phyloP scores from a whole-genome alignment of 2,888 invertebrate genomes.

The Cistogaster globosa region DNA sequence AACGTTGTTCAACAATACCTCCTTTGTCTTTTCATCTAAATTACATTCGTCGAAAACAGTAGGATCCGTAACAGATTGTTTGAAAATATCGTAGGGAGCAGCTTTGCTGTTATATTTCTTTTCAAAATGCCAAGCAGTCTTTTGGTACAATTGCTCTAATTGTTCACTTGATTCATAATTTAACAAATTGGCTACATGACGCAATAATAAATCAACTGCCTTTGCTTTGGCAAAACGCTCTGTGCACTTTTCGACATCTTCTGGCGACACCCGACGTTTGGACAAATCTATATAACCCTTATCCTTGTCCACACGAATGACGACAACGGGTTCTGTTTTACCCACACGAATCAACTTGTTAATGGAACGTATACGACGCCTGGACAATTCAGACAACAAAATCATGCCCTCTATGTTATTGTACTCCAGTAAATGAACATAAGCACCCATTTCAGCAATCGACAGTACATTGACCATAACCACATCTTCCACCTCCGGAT shows the following conservation, averaged over 20 bases:
- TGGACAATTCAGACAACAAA: conserved; percentile 97
- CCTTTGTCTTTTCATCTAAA: conserved; percentile 95
- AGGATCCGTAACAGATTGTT: conserved; percentile 98
- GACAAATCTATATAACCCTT: conserved; percentile 99
- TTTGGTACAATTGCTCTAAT: conserved; percentile 96
- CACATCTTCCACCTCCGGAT: conserved; percentile 99
- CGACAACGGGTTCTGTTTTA: conserved; percentile 99
- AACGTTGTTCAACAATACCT: conserved; percentile 96
- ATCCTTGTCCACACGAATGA: conserved; percentile 99
- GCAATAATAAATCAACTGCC: conserved; percentile 98
- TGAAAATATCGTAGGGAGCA: conserved; percentile 98
- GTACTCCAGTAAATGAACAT: conserved; percentile 98
- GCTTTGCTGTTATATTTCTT: conserved; percentile 98
- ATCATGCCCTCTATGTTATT: conserved; percentile 99
- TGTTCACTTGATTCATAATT: conserved; percentile 95
- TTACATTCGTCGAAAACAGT: conserved; percentile 97
- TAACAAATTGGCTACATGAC: conserved; percentile 97
- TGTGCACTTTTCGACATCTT: conserved; percentile 99
- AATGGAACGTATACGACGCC: conserved; percentile 99
- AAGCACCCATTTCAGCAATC: conserved; percentile 99
- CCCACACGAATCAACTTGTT: conserved; percentile 99
- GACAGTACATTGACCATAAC: conserved; percentile 99
- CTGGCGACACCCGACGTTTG: conserved; percentile 98
- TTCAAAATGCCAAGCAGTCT: conserved; percentile 99
- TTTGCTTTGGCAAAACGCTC: conserved; percentile 99